These are phyloP conservation scores for Eilema caniola DNA, from an alignment of 2,888 invertebrate species.

Conservation along the genomic window DNA sequence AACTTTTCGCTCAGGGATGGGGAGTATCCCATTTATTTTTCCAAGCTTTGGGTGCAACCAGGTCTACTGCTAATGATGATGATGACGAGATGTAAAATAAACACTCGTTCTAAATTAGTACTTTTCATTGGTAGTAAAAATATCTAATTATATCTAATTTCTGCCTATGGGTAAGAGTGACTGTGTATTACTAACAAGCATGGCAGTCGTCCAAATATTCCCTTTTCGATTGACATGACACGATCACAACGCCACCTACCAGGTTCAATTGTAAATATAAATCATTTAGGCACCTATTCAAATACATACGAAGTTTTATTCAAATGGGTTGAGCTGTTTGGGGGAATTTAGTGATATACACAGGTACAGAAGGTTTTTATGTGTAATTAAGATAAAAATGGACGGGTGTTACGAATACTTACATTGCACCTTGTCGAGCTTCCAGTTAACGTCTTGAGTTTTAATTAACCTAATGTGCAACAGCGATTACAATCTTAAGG, in stretches of 20 bases:
- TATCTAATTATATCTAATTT: no score
- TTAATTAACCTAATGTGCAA: not conserved
- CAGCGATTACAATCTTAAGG: not conserved
- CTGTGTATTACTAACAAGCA: no score
- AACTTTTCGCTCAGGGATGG: no score
- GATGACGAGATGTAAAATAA: no score
- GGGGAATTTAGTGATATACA: slow-evolving; percentile 2
- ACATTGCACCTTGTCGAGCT: slow-evolving; percentile 4
- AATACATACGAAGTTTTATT: not conserved
- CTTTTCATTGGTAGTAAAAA: no score
- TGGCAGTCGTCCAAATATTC: no score
- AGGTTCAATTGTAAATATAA: not conserved
- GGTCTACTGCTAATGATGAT: no score
- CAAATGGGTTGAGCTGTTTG: not conserved
- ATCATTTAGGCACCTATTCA: not conserved
- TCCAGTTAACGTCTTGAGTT: not conserved
- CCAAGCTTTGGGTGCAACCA: no score
- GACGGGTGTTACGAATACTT: not conserved
- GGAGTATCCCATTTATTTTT: no score
- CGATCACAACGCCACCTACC: not conserved
- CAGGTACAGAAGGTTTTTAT: not conserved
- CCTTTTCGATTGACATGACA: no score
- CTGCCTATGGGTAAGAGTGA: no score
- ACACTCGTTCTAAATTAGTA: no score
- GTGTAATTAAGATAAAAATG: not conserved